A percentile compares a stretch with the other conserved stretches of the same genome.
phyloP scores from a whole-genome alignment of 1,140 invertebrate species.

The Zaprionus taronus region DNA sequence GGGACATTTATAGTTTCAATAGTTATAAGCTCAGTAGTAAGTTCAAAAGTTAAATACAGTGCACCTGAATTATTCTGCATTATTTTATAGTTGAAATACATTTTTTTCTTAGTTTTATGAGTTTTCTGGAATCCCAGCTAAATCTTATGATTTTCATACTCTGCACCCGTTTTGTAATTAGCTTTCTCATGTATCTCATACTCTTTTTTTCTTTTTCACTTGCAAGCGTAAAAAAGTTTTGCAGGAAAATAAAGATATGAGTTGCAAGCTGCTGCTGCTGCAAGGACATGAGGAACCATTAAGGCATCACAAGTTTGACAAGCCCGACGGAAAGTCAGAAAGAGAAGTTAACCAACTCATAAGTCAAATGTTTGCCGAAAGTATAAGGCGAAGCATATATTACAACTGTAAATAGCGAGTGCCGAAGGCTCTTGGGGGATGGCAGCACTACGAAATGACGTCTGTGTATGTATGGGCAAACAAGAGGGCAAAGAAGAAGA shows the following conservation, averaged over 20 bases:
- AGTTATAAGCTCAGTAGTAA: too few species aligned
- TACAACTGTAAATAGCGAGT: constrained; percentile 47
- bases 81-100: not conserved
- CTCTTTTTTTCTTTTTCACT: not conserved
- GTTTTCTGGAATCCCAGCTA: not conserved
- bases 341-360: constrained; percentile 59
- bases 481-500: not conserved
- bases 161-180: not conserved
- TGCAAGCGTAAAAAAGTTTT: constrained; percentile 4
- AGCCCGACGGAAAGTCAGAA: constrained; percentile 32
- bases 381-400: constrained; percentile 30
- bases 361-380: constrained; percentile 76
- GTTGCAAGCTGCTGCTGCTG: constrained; percentile 1
- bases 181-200: not conserved
- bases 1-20: too few species aligned
- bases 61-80: not conserved
- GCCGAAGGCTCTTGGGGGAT: not conserved
- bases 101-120: not conserved
- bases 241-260: not conserved
- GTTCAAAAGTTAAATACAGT: too few species aligned
- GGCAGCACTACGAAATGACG: not conserved
- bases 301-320: constrained; percentile 48
- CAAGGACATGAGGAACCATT: constrained; percentile 3
- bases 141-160: not conserved
- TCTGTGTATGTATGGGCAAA: constrained; percentile 1